These are phyloP conservation scores for Torymus aiolomorphi DNA, from an alignment of 2,888 invertebrate genomes.

Conservation along the genomic window DNA sequence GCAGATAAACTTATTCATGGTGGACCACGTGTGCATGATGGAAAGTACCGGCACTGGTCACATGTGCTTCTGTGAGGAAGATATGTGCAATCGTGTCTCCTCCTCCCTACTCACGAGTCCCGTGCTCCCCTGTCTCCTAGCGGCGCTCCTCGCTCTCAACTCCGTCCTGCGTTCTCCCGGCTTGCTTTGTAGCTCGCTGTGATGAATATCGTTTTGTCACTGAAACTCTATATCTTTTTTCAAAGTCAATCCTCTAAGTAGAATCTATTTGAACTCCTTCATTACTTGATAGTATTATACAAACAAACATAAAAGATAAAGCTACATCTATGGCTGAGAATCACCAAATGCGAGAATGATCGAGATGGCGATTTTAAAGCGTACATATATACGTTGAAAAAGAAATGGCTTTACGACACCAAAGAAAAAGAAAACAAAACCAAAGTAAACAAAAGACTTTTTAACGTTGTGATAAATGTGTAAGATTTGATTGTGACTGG, in stretches of 20 bases:
- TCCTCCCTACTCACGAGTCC: conserved; percentile 70
- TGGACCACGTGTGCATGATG: conserved; percentile 99
- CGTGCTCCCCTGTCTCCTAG: conserved; percentile 69
- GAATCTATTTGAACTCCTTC: conserved; percentile 15
- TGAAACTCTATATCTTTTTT: conserved; percentile 35
- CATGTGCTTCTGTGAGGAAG: conserved; percentile 99
- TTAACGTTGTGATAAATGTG: conserved; percentile 29
- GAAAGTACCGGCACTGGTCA: conserved; percentile 98
- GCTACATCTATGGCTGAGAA: not conserved
- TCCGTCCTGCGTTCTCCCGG: conserved; percentile 67
- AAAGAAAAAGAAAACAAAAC: conserved; percentile 7
- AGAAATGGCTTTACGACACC: too few species aligned
- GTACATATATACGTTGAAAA: too few species aligned
- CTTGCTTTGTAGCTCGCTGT: conserved; percentile 75
- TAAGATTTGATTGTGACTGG: not conserved
- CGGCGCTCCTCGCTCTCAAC: conserved; percentile 68
- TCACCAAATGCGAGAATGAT: conserved; percentile 24
- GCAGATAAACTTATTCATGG: conserved; percentile 97
- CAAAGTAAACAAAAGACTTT: not conserved
- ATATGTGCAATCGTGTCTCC: conserved; percentile 88
- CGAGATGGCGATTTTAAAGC: conserved; percentile 34
- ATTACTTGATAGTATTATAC: not conserved
- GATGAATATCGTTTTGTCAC: conserved; percentile 67
- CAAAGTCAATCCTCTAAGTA: conserved; percentile 26
- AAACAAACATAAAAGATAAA: not conserved